A percentile compares a stretch with the other conserved stretches of the same genome.
These are phyloP conservation scores for Macrosiphum euphorbiae DNA, from an alignment of 2,888 invertebrate genomes.

Conservation along the genomic window DNA sequence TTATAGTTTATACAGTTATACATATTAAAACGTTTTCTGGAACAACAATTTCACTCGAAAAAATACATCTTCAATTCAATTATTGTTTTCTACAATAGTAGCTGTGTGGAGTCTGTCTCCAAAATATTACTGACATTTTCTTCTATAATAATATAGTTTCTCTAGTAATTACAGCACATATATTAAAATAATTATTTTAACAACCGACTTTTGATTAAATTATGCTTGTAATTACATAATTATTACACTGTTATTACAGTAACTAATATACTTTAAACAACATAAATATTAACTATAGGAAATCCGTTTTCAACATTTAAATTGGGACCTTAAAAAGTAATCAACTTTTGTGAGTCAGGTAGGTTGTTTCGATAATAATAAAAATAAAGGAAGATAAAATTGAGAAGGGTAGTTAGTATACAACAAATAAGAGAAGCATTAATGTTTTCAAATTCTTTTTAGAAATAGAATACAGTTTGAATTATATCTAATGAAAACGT, in stretches of 20 bases:
- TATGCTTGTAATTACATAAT: no score
- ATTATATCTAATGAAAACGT: background rate
- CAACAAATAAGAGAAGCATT: background rate
- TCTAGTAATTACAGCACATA: background rate
- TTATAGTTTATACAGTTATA: background rate
- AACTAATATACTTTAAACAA: background rate
- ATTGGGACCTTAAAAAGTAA: background rate
- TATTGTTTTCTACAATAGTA: background rate
- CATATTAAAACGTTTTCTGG: background rate
- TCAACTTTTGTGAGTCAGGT: background rate
- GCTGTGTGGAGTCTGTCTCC: background rate
- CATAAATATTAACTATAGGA: background rate
- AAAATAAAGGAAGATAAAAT: background rate
- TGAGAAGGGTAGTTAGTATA: background rate
- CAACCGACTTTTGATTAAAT: background rate
- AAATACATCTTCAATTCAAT: background rate
- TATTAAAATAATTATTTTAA: background rate
- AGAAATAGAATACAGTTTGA: background rate
- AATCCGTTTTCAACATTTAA: background rate
- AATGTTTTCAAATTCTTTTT: background rate
- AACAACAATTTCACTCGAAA: background rate
- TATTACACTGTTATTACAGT: no score
- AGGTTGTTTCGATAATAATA: background rate
- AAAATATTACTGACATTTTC: background rate
- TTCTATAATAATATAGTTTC: background rate